Evolutionary conservation across 1,140 invertebrate species (phyloP).

Genomic region (Drosophila takahashii): DNA sequence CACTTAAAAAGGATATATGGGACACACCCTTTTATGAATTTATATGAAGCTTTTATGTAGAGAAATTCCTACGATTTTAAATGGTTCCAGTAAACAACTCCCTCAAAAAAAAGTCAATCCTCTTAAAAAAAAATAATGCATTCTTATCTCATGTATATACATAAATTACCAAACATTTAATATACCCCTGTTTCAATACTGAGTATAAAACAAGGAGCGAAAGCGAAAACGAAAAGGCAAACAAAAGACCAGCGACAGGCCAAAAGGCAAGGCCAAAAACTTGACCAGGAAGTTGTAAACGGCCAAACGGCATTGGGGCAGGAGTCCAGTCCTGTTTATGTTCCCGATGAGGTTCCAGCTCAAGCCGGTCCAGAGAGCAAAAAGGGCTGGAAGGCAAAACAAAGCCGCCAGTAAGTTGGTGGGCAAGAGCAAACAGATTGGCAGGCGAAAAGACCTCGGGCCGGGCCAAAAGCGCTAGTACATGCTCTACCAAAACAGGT

Average conservation of each 20-base stretch:
- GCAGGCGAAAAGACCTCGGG: conserved; percentile 66
- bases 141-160: too few species aligned
- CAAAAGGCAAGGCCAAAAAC: conserved; percentile 57
- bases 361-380: conserved; percentile 12
- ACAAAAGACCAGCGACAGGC: conserved; percentile 29
- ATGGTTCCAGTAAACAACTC: too few species aligned
- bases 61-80: neutral
- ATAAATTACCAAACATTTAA: neutral
- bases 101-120: too few species aligned
- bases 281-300: conserved; percentile 81
- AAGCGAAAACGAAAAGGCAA: conserved; percentile 28
- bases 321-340: conserved; percentile 28
- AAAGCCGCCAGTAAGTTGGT: conserved; percentile 49
- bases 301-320: conserved; percentile 58
- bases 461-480: conserved; percentile 38
- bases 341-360: conserved; percentile 11
- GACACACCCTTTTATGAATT: too few species aligned
- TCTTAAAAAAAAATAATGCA: too few species aligned
- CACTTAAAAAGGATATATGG: too few species aligned
- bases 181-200: neutral
- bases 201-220: conserved; percentile 23
- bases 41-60: too few species aligned
- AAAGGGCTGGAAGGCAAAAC: conserved; percentile 29
- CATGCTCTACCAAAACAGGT: conserved; percentile 43
- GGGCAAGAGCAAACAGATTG: conserved; percentile 72